Evolutionary conservation across 2,797 vertebrate species (phyloP), one percentile per base, ranked within the genome.

Genomic region (Schizopygopsis pylzovi): DNA sequence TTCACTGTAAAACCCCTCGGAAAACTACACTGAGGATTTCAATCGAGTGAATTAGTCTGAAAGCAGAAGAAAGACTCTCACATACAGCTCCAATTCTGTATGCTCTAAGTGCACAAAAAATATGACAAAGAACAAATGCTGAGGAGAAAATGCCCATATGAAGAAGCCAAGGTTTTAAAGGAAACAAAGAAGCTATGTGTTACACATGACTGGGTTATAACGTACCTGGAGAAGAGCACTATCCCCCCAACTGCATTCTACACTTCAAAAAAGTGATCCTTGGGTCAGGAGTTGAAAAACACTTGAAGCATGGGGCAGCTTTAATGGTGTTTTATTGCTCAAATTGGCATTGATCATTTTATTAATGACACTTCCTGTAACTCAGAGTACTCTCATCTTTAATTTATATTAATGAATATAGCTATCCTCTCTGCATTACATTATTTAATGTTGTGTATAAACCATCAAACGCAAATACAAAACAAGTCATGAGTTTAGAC

Each of bases 1-100:
- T 89, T 90, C 88, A 86, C 90, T 78, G 91, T 92, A 88, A 90
- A 87, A 93, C 91, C 92, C 90, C 90, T 90, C 37, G 33, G 93
- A 93, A 92, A 89, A 85, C 83, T 83, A 92, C 88, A 83, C 84
- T 54, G 81, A 87, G 47, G 89, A 91, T 92, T 89, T 87, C 75
- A 90, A 84, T 79, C 61, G 41, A 78, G 81, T 82, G 82, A 52
- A 87, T 82, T 70, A 81, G 84, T 84, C 63, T 56, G 71, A 71
- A 65, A 78, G 75, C 65, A 79, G 61, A 84, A 80, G 63, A 77
- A 72, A 39, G 20, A 5, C 52, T 63, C 72, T 33, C 39, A 61
- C 81, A 68, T 80, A 81, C 52, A 39, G 65, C 75, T 63, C 59
- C 54, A 25, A 18, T 54, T 79, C n/a, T 8, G 33, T 63, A 72